Conservation (phyloP, 1,140 invertebrate genomes). For the Linepithema humile region DNA sequence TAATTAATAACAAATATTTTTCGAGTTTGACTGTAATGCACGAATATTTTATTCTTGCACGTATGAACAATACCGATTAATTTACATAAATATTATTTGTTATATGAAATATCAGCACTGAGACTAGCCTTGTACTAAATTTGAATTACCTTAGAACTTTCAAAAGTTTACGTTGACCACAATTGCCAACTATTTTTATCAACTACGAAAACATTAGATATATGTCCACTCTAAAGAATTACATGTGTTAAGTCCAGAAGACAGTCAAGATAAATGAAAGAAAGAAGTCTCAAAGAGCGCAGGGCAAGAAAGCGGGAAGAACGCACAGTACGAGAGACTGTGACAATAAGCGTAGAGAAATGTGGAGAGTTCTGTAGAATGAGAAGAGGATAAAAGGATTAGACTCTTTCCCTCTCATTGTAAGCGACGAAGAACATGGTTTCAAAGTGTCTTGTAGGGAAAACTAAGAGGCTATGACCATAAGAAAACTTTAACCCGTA, state of each 20-base stretch:
- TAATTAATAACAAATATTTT: no score
- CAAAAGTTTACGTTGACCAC: background rate
- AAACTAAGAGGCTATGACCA: background rate
- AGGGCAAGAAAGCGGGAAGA: constrained; percentile 26
- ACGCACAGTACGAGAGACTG: background rate
- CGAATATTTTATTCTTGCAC: no score
- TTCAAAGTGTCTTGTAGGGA: background rate
- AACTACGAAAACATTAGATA: constrained; percentile 7
- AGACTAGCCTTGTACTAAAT: background rate
- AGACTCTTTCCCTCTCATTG: constrained; percentile 9
- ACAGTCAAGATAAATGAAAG: background rate
- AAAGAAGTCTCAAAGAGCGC: background rate
- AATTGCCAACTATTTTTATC: constrained; percentile 7
- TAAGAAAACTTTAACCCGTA: background rate
- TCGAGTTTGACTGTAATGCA: no score
- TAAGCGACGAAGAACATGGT: constrained; percentile 11
- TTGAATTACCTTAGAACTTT: background rate
- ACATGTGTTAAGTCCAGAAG: constrained; percentile 38
- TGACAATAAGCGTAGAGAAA: constrained; percentile 17
- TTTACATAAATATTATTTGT: background rate
- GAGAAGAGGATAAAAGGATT: constrained; percentile 33
- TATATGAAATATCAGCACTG: background rate
- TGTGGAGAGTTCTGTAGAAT: constrained; percentile 8
- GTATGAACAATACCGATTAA: background rate
- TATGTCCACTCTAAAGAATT: constrained; percentile 44